A percentile compares a stretch with the other conserved stretches of the same genome.
These are phyloP conservation scores for Thereva unica DNA, from an alignment of 2,888 invertebrate genomes.

Conservation along the genomic window DNA sequence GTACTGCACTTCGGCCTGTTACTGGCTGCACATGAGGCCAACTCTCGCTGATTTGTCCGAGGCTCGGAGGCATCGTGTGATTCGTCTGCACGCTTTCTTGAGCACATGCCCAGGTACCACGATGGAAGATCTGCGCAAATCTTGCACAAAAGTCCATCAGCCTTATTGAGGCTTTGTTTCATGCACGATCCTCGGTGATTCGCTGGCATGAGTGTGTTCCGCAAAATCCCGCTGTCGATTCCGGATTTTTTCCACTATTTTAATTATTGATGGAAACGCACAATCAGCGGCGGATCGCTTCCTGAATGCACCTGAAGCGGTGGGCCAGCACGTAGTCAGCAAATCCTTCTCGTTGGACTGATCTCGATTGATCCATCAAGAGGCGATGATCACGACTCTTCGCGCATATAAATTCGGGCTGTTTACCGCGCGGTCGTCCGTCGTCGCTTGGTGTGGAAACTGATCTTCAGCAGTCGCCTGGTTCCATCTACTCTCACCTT, in stretches of 20 bases:
- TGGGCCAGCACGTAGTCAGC: too few species aligned
- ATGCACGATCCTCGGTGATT: conserved; percentile 16
- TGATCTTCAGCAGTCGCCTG: not conserved
- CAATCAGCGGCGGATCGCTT: too few species aligned
- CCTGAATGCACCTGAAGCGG: too few species aligned
- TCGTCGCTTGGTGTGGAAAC: not conserved
- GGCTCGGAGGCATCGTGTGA: conserved; percentile 27
- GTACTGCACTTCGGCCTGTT: not conserved
- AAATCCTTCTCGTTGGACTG: too few species aligned
- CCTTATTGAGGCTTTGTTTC: conserved; percentile 26
- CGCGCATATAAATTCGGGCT: conserved; percentile 6
- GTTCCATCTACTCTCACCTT: conserved; percentile 5
- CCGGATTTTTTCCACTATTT: not conserved
- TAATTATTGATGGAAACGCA: not conserved
- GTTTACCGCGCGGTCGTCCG: too few species aligned
- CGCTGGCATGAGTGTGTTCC: conserved; percentile 6
- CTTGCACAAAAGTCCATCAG: conserved; percentile 33
- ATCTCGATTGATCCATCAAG: too few species aligned
- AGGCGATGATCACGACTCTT: too few species aligned
- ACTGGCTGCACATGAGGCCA: conserved; percentile 11
- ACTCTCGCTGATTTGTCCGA: conserved; percentile 6
- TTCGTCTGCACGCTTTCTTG: conserved; percentile 38
- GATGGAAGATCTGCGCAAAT: conserved; percentile 24
- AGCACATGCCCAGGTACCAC: conserved; percentile 31
- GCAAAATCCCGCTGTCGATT: conserved; percentile 3